Conservation (phyloP, 2,113 vertebrate species). For the Verasper variegatus region DNA sequence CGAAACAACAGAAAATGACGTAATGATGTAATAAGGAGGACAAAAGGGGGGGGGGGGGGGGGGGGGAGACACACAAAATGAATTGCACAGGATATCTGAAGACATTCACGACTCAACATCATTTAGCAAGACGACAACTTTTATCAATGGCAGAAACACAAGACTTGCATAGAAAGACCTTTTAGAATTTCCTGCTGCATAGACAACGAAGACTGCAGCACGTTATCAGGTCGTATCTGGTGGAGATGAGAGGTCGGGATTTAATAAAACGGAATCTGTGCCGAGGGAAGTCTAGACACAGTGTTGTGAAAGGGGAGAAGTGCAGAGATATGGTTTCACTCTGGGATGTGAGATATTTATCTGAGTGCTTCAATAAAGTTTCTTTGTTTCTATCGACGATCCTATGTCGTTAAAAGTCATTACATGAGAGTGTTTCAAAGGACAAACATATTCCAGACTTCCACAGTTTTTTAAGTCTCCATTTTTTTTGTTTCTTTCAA, state of each 20-base stretch:
- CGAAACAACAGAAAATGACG: slow-evolving; percentile 8
- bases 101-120: slow-evolving; percentile 17
- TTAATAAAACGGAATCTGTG: neutral
- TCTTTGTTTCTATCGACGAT: neutral
- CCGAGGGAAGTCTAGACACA: slow-evolving; percentile 10
- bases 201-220: slow-evolving; percentile 46
- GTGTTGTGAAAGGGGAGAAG: slow-evolving; percentile 35
- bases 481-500: too few species aligned
- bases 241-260: slow-evolving; percentile 1
- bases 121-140: neutral
- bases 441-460: neutral
- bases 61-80: too few species aligned
- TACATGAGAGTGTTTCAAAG: slow-evolving; percentile 8
- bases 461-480: neutral
- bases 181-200: slow-evolving; percentile 47
- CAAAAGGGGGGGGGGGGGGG: neutral
- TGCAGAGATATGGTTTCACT: slow-evolving; percentile 19
- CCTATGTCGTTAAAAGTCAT: neutral
- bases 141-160: slow-evolving; percentile 37
- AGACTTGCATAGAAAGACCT: slow-evolving; percentile 75
- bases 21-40: neutral
- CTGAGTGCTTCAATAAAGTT: neutral
- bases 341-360: slow-evolving; percentile 2
- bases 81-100: slow-evolving; percentile 33
- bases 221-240: slow-evolving; percentile 40